phyloP scores from a whole-genome alignment of 2,888 invertebrate genomes.

The Standfussiana lucernea region DNA sequence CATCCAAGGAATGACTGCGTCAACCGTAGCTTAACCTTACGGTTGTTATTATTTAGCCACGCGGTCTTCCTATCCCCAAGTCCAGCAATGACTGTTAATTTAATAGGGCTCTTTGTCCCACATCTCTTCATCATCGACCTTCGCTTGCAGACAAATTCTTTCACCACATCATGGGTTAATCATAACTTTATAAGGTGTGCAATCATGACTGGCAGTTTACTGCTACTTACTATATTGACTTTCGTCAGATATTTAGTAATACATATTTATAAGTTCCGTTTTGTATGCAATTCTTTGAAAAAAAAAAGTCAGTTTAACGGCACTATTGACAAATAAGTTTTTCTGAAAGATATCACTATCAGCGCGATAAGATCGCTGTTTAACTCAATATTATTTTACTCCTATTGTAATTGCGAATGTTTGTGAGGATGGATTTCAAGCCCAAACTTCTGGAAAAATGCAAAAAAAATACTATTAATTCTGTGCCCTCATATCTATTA shows the following conservation, averaged over 20 bases:
- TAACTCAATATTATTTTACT: no score
- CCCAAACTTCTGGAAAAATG: no score
- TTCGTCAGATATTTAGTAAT: constrained; percentile 15
- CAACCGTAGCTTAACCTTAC: background rate
- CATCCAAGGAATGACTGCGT: background rate
- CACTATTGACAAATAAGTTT: background rate
- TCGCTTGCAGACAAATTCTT: constrained; percentile 12
- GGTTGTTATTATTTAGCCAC: background rate
- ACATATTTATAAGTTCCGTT: background rate
- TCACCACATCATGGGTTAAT: constrained; percentile 25
- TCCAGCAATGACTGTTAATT: background rate
- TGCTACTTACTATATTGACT: background rate
- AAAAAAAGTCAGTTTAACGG: background rate
- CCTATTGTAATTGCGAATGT: no score
- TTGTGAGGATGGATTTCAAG: no score
- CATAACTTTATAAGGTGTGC: constrained; percentile 22
- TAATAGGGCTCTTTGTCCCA: constrained; percentile 16
- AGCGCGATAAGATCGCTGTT: no score
- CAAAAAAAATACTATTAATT: no score
- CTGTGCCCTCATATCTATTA: no score
- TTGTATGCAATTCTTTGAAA: background rate
- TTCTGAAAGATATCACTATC: no score
- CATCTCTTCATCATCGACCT: constrained; percentile 39
- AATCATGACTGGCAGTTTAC: constrained; percentile 40
- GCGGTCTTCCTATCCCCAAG: background rate